Evolutionary conservation across 2,113 vertebrate genomes (phyloP).

Genomic region (Nestor notabilis): DNA sequence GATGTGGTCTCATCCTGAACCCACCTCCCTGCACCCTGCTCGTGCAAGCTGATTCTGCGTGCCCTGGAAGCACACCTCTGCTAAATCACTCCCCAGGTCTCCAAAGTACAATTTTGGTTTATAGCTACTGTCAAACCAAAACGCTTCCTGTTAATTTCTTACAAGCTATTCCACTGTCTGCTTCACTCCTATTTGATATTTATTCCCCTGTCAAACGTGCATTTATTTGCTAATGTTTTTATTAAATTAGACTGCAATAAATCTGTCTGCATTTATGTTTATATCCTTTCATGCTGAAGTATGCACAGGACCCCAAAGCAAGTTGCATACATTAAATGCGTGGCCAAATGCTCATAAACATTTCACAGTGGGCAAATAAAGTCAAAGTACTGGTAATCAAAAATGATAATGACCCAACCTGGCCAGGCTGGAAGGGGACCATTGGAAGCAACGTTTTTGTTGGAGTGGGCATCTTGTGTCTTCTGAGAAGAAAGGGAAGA

Average conservation of each 20-base stretch:
- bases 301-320: constrained; percentile 35
- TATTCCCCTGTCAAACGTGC: constrained; percentile 70
- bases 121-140: constrained; percentile 70
- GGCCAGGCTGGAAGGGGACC: neutral
- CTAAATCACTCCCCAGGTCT: constrained; percentile 61
- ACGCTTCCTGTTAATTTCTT: constrained; percentile 74
- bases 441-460: neutral
- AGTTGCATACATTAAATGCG: constrained; percentile 13
- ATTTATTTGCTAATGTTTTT: constrained; percentile 75
- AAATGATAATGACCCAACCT: neutral
- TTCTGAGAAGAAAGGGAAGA: neutral
- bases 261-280: constrained; percentile 61
- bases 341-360: neutral
- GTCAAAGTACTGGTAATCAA: neutral
- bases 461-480: neutral
- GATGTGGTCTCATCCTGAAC: neutral
- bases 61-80: constrained; percentile 4
- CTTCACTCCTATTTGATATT: constrained; percentile 58
- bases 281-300: constrained; percentile 11
- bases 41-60: neutral
- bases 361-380: neutral
- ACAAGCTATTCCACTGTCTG: constrained; percentile 67
- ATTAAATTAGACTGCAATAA: constrained; percentile 73
- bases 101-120: constrained; percentile 69
- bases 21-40: neutral